phyloP scores from a whole-genome alignment of 2,113 vertebrate species.

The Leucosticte australis region DNA sequence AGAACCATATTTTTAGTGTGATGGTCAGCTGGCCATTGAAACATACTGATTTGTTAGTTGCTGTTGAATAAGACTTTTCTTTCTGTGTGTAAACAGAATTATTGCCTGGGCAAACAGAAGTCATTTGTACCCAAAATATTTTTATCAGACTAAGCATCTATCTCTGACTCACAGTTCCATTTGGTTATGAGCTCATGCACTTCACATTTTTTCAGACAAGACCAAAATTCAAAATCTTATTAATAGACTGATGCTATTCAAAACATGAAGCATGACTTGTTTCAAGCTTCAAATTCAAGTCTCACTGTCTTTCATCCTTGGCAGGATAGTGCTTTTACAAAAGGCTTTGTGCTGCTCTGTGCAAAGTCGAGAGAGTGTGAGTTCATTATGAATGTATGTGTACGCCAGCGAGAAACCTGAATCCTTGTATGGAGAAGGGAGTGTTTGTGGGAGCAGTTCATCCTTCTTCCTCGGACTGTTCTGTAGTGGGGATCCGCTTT shows the following conservation, averaged over 20 bases:
- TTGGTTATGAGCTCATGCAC: not conserved
- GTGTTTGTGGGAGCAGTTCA: not conserved
- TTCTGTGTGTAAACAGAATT: not conserved
- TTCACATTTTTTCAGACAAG: not conserved
- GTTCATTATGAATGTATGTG: not conserved
- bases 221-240: not conserved
- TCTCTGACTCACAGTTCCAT: not conserved
- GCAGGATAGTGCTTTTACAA: not conserved
- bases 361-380: not conserved
- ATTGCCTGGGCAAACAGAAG: not conserved
- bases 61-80: not conserved
- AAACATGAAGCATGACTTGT: not conserved
- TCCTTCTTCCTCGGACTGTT: not conserved
- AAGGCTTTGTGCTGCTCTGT: not conserved
- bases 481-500: not conserved
- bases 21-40: not conserved
- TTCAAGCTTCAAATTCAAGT: not conserved
- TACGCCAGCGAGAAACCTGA: not conserved
- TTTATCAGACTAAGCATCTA: not conserved
- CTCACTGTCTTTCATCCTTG: not conserved
- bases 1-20: not conserved
- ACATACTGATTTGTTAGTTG: not conserved
- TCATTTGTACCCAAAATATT: not conserved
- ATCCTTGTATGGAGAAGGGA: not conserved
- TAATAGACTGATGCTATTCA: not conserved